A percentile compares a stretch with the other conserved stretches of the same genome.
Conservation (phyloP, 2,888 invertebrate species). For the Ormyrus rosae region DNA sequence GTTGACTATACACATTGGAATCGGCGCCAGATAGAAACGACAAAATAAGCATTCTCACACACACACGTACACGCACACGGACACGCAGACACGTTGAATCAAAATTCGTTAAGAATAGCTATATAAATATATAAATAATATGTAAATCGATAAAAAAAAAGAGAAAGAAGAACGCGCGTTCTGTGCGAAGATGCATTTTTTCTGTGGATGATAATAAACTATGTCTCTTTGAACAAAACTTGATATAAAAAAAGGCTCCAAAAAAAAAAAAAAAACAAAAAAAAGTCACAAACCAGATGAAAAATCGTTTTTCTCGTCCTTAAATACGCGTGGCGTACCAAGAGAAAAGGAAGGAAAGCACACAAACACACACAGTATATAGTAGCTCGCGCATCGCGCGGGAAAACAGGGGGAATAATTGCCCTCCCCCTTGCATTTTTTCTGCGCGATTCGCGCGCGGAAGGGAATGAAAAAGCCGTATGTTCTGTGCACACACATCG, state of each 20-base stretch:
- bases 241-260: no score
- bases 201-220: conserved; percentile 52
- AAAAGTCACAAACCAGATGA: neutral
- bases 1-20: conserved; percentile 13
- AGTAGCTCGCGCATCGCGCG: no score
- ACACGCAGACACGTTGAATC: no score
- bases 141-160: conserved; percentile 23
- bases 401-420: no score
- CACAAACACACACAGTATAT: no score
- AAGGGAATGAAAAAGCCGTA: no score
- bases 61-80: no score
- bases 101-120: neutral
- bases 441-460: no score
- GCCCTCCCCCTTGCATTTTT: no score
- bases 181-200: conserved; percentile 39
- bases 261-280: conserved; percentile 10
- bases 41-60: neutral
- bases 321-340: conserved; percentile 1
- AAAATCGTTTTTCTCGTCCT: conserved; percentile 44
- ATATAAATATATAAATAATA: conserved; percentile 17
- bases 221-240: conserved; percentile 20
- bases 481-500: no score
- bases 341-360: no score
- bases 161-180: neutral
- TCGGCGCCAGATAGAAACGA: conserved; percentile 18